Evolutionary conservation across 2,888 invertebrate genomes (phyloP), one percentile per base, ranked within the genome.

Genomic region (Ormyrus pomaceus): DNA sequence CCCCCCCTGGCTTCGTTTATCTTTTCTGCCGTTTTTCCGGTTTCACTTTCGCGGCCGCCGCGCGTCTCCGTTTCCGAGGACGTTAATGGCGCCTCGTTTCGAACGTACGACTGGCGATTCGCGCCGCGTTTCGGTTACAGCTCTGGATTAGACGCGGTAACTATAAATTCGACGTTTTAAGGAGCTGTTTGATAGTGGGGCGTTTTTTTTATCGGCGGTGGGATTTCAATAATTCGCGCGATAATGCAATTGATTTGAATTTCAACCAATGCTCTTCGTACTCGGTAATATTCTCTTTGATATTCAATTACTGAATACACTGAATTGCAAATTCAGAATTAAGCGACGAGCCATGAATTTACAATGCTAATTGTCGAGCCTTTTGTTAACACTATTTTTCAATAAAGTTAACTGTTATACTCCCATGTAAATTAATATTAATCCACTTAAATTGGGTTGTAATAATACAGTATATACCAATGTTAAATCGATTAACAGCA

Each of bases 251-350:
- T 19, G 19, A 19, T 19, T 19, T 19, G 19, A 19, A 19, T 19
- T 19, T 19, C 19, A 19, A 19, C 19, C 19, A 19, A 19, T 19
- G 19, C 19, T 19, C 19, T 19, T 19, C 19, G 8, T 7, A 56
- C 69, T 53, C 66, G 13, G 11, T 56, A 68, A 11, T 69, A 69
- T 46, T 46, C 69, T 56, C 56, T 69, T 69, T 48, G 45, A 69
- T 69, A 69, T 53, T 58, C 56, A 46, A 69, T 69, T 69, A 69
- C 56, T 58, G 69, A 69, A 56, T 69, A 46, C 69, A 46, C 48
- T 58, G 69, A 69, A 69, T 69, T 69, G 69, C 69, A 69, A 69
- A 69, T 69, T 50, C 68, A 68, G 53, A 68, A 55, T 68, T 68
- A 68, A 55, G 11, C 55, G 13, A 4, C 10, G n/a, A 6, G 45